These are phyloP conservation scores for Euura lappo DNA, from an alignment of 1,140 invertebrate species.

Conservation along the genomic window DNA sequence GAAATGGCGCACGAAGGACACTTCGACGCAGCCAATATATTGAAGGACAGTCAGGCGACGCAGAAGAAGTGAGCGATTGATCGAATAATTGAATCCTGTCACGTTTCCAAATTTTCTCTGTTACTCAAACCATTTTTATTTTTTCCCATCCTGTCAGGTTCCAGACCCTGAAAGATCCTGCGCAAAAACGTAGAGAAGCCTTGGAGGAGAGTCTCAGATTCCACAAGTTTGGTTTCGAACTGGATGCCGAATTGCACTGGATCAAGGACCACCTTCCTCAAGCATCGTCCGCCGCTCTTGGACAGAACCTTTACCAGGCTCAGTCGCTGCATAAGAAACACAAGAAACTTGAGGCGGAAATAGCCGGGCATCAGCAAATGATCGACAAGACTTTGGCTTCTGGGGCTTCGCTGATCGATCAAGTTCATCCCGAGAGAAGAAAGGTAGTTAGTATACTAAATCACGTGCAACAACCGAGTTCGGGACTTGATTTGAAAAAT, in stretches of 20 bases:
- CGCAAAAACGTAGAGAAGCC: slow-evolving; percentile 71
- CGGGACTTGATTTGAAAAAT: background rate
- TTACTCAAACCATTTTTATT: slow-evolving; percentile 14
- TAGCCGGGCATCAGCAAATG: slow-evolving; percentile 80
- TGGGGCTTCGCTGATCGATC: slow-evolving; percentile 73
- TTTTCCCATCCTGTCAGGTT: slow-evolving; percentile 51
- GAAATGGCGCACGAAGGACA: slow-evolving; percentile 93
- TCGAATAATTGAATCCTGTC: background rate
- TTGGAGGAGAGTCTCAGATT: slow-evolving; percentile 87
- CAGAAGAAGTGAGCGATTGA: slow-evolving; percentile 64
- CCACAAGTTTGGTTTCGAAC: slow-evolving; percentile 94
- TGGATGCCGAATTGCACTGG: slow-evolving; percentile 95
- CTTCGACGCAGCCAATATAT: slow-evolving; percentile 89
- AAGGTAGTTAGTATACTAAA: slow-evolving; percentile 61
- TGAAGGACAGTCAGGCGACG: slow-evolving; percentile 78
- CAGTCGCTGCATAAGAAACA: slow-evolving; percentile 94
- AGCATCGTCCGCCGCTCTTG: slow-evolving; percentile 77
- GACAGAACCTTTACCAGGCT: slow-evolving; percentile 88
- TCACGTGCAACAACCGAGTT: too few relatives aligned
- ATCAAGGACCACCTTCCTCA: slow-evolving; percentile 87
- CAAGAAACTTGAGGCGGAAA: slow-evolving; percentile 87
- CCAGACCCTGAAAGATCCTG: slow-evolving; percentile 68
- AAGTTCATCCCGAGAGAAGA: slow-evolving; percentile 77
- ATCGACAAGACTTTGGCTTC: slow-evolving; percentile 81
- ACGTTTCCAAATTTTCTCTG: too few relatives aligned